phyloP scores from a whole-genome alignment of 2,797 vertebrate genomes.

The Coilia nasus region DNA sequence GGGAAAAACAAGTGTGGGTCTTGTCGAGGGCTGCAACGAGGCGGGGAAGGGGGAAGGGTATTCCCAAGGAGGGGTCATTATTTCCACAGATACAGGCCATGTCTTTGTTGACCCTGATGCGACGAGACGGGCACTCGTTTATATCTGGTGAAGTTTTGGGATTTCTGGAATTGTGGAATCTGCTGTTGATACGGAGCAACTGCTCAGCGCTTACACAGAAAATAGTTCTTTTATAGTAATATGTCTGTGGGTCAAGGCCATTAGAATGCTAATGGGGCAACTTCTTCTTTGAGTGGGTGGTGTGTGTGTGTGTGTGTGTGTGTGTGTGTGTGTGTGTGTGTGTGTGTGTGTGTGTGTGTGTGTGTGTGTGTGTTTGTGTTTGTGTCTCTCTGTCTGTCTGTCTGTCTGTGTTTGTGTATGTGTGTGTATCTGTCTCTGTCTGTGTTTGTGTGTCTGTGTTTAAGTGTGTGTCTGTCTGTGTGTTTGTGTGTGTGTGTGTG shows the following conservation, averaged over 20 bases:
- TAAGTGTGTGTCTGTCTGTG: background rate
- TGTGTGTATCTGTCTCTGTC: background rate
- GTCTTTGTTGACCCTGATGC: background rate
- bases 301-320: background rate
- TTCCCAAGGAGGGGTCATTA: background rate
- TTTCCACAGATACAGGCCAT: background rate
- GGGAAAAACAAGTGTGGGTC: background rate
- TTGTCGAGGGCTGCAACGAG: background rate
- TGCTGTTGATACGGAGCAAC: background rate
- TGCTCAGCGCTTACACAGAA: background rate
- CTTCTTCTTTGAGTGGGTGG: background rate
- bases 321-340: background rate
- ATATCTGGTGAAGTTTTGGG: background rate
- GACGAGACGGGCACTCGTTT: background rate
- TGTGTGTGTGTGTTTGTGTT: background rate
- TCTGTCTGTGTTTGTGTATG: background rate
- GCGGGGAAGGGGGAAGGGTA: background rate
- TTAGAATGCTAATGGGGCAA: background rate
- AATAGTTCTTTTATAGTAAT: background rate
- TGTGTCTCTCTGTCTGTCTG: background rate
- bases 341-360: too few species aligned
- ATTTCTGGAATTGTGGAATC: background rate
- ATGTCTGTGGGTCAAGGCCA: background rate
- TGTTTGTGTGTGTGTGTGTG: background rate
- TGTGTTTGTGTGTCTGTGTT: background rate